phyloP scores from a whole-genome alignment of 2,888 invertebrate species.

The Ichneumon xanthorius region DNA sequence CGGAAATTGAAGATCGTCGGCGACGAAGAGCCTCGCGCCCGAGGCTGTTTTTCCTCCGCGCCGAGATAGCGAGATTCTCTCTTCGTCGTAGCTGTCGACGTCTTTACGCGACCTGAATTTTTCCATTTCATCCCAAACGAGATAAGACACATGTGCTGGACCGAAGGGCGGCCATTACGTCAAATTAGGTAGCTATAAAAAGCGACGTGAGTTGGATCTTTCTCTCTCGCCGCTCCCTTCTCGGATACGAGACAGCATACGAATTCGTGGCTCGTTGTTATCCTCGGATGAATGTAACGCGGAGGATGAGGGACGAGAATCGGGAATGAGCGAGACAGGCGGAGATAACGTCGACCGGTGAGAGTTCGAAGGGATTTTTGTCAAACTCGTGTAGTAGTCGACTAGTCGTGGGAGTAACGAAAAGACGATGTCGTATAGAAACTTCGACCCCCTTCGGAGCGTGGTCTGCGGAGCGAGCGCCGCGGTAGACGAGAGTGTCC shows the following conservation, averaged over 20 bases:
- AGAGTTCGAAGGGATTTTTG: conserved; percentile 36
- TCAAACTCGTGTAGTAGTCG: background rate
- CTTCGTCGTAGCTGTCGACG: conserved; percentile 33
- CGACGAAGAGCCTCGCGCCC: background rate
- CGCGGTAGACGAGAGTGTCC: conserved; percentile 36
- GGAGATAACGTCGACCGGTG: conserved; percentile 47
- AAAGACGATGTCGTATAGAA: conserved; percentile 49
- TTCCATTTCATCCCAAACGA: conserved; percentile 62
- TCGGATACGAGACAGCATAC: conserved; percentile 9
- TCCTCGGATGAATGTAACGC: conserved; percentile 16
- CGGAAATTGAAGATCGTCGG: conserved; percentile 53
- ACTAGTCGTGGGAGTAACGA: conserved; percentile 31
- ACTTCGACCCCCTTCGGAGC: conserved; percentile 16
- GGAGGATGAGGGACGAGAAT: conserved; percentile 25
- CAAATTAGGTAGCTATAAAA: conserved; percentile 74
- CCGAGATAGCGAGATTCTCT: conserved; percentile 63
- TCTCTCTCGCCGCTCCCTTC: conserved; percentile 33
- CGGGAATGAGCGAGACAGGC: conserved; percentile 41
- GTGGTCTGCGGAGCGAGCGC: conserved; percentile 2
- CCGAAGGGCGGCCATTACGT: conserved; percentile 70
- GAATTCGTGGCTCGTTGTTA: conserved; percentile 46
- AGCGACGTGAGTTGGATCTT: conserved; percentile 44
- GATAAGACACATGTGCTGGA: conserved; percentile 59
- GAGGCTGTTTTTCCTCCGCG: conserved; percentile 34
- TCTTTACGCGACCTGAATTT: conserved; percentile 29